Conservation (phyloP, 2,888 invertebrate species). For the Callyntrura guangdongensis region DNA sequence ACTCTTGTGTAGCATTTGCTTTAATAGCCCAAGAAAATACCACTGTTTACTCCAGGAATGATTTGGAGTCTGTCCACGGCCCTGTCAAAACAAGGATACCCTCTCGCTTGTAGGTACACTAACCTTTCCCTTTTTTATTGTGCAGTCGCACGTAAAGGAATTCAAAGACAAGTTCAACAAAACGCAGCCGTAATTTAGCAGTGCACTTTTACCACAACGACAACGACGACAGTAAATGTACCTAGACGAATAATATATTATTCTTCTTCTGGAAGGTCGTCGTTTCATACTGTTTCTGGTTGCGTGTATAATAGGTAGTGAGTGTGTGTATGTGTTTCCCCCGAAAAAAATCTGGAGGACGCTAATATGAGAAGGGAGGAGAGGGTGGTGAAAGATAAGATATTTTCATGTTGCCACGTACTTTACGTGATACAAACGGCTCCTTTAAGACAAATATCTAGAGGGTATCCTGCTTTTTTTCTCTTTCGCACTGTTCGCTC, state of each 20-base stretch:
- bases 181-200: constrained; percentile 55
- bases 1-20: not conserved
- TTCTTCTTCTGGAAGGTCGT: not conserved
- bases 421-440: constrained; percentile 58
- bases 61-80: not conserved
- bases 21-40: not conserved
- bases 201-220: constrained; percentile 34
- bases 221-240: not conserved
- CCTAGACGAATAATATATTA: not conserved
- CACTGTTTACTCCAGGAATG: not conserved
- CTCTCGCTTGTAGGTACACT: not conserved
- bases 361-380: constrained; percentile 22
- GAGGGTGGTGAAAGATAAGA: constrained; percentile 60
- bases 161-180: constrained; percentile 42
- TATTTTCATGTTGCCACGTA: constrained; percentile 70
- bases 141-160: constrained; percentile 50
- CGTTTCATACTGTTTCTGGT: not conserved
- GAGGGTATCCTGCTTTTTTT: not conserved
- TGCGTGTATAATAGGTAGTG: not conserved
- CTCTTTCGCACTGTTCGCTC: not conserved
- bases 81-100: not conserved
- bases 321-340: not conserved
- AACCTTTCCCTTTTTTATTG: constrained; percentile 23
- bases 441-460: constrained; percentile 24
- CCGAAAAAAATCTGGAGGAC: not conserved